Evolutionary conservation across 2,797 vertebrate genomes (phyloP).

Genomic region (Pipistrellus pipistrellus): DNA sequence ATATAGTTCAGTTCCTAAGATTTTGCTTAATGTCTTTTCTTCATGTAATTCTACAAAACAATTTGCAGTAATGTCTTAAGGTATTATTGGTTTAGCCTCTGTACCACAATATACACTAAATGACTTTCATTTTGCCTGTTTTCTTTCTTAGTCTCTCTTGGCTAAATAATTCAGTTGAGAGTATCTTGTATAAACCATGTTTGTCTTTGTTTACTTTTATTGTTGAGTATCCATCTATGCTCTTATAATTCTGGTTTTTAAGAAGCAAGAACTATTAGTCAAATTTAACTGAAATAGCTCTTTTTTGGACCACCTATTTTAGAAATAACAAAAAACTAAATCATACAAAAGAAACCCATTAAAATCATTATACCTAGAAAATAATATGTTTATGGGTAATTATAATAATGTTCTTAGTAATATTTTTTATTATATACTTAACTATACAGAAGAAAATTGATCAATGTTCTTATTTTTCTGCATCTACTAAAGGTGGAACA

Average conservation of each 20-base stretch:
- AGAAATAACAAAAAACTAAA: constrained; percentile 66
- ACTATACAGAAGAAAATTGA: constrained; percentile 75
- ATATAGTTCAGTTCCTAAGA: constrained; percentile 63
- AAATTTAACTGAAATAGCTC: constrained; percentile 76
- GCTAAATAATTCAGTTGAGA: constrained; percentile 63
- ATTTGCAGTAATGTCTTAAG: constrained; percentile 66
- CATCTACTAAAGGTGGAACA: constrained; percentile 46
- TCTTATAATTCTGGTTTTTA: constrained; percentile 74
- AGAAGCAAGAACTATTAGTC: constrained; percentile 71
- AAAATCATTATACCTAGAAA: constrained; percentile 74
- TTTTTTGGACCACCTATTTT: constrained; percentile 66
- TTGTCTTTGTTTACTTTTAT: constrained; percentile 63
- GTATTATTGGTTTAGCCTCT: constrained; percentile 76
- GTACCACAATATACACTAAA: constrained; percentile 29
- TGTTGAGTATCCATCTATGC: constrained; percentile 72
- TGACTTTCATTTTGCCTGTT: constrained; percentile 58
- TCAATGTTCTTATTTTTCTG: constrained; percentile 60
- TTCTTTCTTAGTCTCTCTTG: constrained; percentile 77
- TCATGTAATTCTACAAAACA: constrained; percentile 25
- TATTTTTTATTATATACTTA: constrained; percentile 75
- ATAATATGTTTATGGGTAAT: constrained; percentile 74
- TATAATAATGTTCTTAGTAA: constrained; percentile 75
- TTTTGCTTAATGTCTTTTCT: constrained; percentile 62
- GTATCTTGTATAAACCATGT: constrained; percentile 69
- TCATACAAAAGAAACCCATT: constrained; percentile 75